These are phyloP conservation scores for Tridacna crocea DNA, from an alignment of 2,888 invertebrate species.

Conservation along the genomic window DNA sequence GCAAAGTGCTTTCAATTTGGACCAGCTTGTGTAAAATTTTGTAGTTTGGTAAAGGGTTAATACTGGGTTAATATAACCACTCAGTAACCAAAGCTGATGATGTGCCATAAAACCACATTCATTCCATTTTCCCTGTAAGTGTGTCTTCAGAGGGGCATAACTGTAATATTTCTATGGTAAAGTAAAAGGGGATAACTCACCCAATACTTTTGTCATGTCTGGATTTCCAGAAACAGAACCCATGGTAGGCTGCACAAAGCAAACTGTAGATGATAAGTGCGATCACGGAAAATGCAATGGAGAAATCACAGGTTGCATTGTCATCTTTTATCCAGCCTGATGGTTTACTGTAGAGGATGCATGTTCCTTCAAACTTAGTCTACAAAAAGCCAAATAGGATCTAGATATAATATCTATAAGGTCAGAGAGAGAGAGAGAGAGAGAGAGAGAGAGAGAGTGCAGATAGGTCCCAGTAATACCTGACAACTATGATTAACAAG, in stretches of 20 bases:
- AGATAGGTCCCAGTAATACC: background rate
- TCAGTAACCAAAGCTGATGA: no score
- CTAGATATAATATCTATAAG: no score
- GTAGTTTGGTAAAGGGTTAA: no score
- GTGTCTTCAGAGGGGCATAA: background rate
- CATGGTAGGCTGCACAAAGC: constrained; percentile 13
- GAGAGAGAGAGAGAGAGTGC: background rate
- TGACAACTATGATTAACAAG: background rate
- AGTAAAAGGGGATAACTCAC: background rate
- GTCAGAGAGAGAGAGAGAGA: background rate
- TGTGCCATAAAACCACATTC: no score
- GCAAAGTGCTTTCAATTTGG: no score
- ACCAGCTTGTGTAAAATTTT: no score
- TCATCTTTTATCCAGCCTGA: background rate
- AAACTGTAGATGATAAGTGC: constrained; percentile 10
- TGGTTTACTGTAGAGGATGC: constrained; percentile 4
- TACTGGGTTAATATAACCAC: no score
- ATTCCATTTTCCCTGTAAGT: background rate
- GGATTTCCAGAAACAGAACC: constrained; percentile 6
- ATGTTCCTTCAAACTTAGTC: constrained; percentile 15
- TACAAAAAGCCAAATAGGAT: background rate
- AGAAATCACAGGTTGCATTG: background rate
- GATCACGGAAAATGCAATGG: constrained; percentile 11
- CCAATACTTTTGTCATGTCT: constrained; percentile 2
- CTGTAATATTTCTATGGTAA: background rate